A percentile compares a stretch with the other conserved stretches of the same genome.
phyloP scores from a whole-genome alignment of 2,888 invertebrate genomes.

The Sinohyriopsis cumingii region DNA sequence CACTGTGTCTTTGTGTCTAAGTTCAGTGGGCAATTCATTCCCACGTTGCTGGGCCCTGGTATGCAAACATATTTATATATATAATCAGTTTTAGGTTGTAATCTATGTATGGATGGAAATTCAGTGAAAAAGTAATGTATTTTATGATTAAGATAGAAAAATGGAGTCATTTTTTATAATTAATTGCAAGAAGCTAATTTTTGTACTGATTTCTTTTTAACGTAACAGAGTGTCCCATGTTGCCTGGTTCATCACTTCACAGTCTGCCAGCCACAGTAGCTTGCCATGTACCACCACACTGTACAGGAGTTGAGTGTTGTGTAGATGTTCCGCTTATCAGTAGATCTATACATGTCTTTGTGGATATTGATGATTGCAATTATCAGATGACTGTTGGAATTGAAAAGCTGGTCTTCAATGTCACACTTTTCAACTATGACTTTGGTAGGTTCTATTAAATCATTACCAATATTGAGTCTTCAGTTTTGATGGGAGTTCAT shows the following conservation, averaged over 20 bases:
- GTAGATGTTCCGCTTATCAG: constrained; percentile 14
- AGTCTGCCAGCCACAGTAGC: constrained; percentile 7
- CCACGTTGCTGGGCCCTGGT: too few relatives aligned
- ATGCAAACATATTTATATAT: too few relatives aligned
- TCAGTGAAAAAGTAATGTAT: too few relatives aligned
- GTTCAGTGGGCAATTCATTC: too few relatives aligned
- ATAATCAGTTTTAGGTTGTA: too few relatives aligned
- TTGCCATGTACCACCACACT: constrained; percentile 18
- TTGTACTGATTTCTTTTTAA: neutral
- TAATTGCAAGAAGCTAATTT: neutral
- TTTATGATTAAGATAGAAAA: too few relatives aligned
- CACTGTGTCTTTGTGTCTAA: too few relatives aligned
- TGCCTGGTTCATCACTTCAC: constrained; percentile 1
- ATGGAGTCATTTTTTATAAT: neutral
- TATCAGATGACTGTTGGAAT: constrained; percentile 22
- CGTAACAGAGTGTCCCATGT: constrained; percentile 9
- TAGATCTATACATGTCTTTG: constrained; percentile 16
- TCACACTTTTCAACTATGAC: constrained; percentile 10
- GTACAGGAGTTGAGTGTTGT: constrained; percentile 26
- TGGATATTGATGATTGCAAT: constrained; percentile 23
- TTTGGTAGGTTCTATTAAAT: constrained; percentile 10
- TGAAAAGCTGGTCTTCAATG: constrained; percentile 18
- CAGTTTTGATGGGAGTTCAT: too few relatives aligned
- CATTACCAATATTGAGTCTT: neutral
- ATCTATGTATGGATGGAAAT: too few relatives aligned